phyloP scores from a whole-genome alignment of 2,888 invertebrate genomes.

The Zygothrica quintamaculata region DNA sequence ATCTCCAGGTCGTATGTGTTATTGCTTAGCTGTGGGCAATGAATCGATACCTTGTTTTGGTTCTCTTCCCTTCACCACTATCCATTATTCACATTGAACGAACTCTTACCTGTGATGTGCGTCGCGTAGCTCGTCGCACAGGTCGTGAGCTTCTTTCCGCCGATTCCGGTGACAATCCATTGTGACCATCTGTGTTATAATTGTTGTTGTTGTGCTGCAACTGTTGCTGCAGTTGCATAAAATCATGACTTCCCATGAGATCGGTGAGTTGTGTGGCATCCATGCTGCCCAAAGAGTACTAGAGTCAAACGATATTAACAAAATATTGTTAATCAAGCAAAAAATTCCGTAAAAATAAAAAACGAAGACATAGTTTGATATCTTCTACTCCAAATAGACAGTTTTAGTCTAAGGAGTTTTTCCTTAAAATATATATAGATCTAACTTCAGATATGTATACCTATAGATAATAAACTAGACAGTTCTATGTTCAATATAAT shows the following conservation, averaged over 20 bases:
- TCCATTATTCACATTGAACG: too few species aligned
- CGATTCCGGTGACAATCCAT: constrained; percentile 72
- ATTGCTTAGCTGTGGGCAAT: constrained; percentile 77
- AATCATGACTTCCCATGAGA: constrained; percentile 76
- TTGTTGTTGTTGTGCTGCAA: constrained; percentile 74
- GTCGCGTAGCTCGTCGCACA: constrained; percentile 80
- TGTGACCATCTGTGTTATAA: constrained; percentile 70
- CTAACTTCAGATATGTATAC: background rate
- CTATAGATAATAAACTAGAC: background rate
- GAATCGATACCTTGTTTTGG: background rate
- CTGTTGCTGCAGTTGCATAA: constrained; percentile 77
- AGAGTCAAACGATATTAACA: background rate
- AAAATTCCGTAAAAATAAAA: too few species aligned
- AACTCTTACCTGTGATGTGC: constrained; percentile 80
- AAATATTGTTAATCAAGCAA: background rate
- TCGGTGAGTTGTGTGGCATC: constrained; percentile 77
- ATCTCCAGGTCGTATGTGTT: constrained; percentile 84
- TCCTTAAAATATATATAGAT: background rate
- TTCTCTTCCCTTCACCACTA: background rate
- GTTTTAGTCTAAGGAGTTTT: too few species aligned
- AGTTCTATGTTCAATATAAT: background rate
- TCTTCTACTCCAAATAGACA: too few species aligned
- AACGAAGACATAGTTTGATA: too few species aligned
- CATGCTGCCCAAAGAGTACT: constrained; percentile 56
- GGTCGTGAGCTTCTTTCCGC: constrained; percentile 81